Conservation (phyloP, 1,140 invertebrate genomes). For the Solenopsis fugax region DNA sequence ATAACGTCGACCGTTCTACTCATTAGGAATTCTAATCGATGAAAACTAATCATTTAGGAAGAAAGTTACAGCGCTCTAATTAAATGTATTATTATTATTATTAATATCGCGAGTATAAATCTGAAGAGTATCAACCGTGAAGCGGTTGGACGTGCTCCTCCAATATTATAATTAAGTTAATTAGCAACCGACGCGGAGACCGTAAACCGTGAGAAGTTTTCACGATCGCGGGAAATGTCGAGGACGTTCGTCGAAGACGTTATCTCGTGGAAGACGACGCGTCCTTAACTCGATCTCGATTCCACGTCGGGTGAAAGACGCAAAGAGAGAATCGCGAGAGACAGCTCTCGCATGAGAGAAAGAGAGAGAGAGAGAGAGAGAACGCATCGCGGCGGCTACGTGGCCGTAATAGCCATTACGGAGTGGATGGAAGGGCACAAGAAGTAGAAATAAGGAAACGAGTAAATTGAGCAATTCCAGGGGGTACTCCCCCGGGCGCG, state of each 20-base stretch:
- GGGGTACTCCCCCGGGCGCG: conserved; percentile 41
- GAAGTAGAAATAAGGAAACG: conserved; percentile 64
- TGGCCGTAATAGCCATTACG: conserved; percentile 54
- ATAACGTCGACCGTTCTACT: neutral
- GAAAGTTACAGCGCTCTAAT: neutral
- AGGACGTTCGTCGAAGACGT: neutral
- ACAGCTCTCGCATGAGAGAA: conserved; percentile 7
- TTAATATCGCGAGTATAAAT: neutral
- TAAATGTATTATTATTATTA: neutral
- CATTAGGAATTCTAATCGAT: neutral
- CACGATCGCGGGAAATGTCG: neutral
- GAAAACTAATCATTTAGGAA: neutral
- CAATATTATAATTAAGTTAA: conserved; percentile 27
- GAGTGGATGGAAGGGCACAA: conserved; percentile 53
- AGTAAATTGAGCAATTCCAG: conserved; percentile 61
- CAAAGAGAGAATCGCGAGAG: conserved; percentile 26
- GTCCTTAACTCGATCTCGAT: neutral
- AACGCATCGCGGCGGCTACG: conserved; percentile 27
- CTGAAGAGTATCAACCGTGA: neutral
- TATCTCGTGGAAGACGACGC: conserved; percentile 1
- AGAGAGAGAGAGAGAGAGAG: conserved; percentile 39
- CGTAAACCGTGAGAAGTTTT: neutral
- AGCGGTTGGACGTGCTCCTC: neutral
- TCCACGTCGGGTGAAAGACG: neutral
- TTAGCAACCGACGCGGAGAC: neutral